Base-by-base conservation (phyloP, 1,140 invertebrate genomes). In the Diuraphis noxia region DNA sequence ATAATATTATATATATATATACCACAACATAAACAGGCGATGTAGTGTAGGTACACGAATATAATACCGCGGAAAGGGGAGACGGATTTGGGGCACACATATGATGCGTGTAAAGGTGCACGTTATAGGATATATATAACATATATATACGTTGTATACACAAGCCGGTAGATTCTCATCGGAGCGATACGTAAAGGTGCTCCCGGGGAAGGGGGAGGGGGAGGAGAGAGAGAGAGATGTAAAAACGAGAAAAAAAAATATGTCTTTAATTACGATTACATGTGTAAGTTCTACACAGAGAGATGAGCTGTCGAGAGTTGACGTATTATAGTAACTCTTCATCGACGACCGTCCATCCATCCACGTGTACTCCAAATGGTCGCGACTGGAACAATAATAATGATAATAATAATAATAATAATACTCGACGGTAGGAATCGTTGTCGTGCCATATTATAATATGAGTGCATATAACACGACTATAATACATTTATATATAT, bases 361-460 rank as follows among this genome's bases (percentile, higher is more conserved):
- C 72, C 88, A 90, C 88, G 63, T 90, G 88, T 46, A 90, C 41
- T 77, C 88, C 88, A 90, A 90, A 90, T 90, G 88, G 63, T 63
- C 25, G 25, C 88, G 34, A 89, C 40, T n/a, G 30, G 36, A 77
- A 89, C 56, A 77, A 89, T n/a, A 72, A n/a, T 63, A 56, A 56
- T n/a, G n/a, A n/a, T 56, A 56, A 56, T 56, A 56, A 56, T 56
- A 56, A 56, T 56, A 56, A 52, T 52, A 52, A 63, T 72, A 72
- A n/a, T 89, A 77, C 63, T 17, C 40, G 63, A n/a, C 40, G 88
- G 79, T 81, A 81, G 36, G 79, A 81, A 40, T 25, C 56, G 30
- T 72, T 8, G 13, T 19, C 40, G 9, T n/a, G 25, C 34, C 30
- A 88, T 63, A 38, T 56, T 19, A 9, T 86, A 86, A 19, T 21